Evolutionary conservation across 2,113 vertebrate species (phyloP), one percentile per base, ranked within the genome.

Genomic region (Carassius carassius): DNA sequence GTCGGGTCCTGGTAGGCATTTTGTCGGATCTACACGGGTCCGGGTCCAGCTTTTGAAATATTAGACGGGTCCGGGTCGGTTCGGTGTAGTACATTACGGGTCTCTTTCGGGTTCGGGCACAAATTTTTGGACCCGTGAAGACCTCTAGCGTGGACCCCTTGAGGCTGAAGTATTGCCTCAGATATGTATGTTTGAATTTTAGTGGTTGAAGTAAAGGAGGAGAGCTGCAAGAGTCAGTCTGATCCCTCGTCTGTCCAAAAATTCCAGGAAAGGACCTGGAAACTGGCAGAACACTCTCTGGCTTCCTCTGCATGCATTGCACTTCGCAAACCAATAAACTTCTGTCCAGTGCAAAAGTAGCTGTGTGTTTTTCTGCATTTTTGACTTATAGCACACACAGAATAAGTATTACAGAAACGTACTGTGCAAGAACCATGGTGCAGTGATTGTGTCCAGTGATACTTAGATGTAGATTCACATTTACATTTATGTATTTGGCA

Each of bases 221-320:
- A n/a, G 78, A 37, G 63, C 25, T 25, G 35, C 83, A 82, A 37
- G 47, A 41, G 41, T 87, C 70, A 62, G 41, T 25, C 65, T 21
- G 58, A 83, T 74, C 79, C 37, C 17, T 88, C 62, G 23, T 81
- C 72, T 78, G 49, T 69, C 74, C 82, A 84, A 63, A 81, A 85
- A 88, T 88, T 84, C 85, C 85, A 88, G 85, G 88, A 88, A 86
- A 90, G 74, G 86, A 82, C 72, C 51, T 81, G 60, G 67, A 88
- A 84, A 80, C 81, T 90, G 87, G 85, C 87, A 85, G 85, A 86
- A 88, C 86, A 86, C 60, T 86, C 83, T 63, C 60, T 86, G 85
- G 85, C 85, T 87, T 81, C 87, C 81, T 83, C 44, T 88, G 29
- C 69, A n/a, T 37, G 58, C 86, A 56, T 13, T 69, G 83, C 25